phyloP scores from a whole-genome alignment of 2,888 invertebrate genomes.

The Scaeva pyrastri region DNA sequence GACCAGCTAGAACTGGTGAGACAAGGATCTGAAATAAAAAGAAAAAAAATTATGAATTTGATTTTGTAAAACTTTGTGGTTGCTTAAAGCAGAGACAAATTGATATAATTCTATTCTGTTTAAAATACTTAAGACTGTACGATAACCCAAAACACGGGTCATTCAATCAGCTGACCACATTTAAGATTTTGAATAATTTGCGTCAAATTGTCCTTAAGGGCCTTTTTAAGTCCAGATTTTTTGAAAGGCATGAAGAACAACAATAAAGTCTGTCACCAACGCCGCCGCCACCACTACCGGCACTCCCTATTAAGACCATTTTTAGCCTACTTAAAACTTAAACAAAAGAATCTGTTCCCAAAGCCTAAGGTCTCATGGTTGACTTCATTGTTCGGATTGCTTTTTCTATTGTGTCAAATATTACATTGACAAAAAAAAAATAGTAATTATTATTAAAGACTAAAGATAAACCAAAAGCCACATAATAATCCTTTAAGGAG shows the following conservation, averaged over 20 bases:
- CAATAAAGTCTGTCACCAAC: neutral
- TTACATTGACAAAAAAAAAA: constrained; percentile 42
- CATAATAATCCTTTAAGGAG: constrained; percentile 54
- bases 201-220: no score
- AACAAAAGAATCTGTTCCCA: constrained; percentile 9
- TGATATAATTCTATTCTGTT: no score
- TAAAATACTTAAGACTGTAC: no score
- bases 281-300: neutral
- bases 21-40: constrained; percentile 84
- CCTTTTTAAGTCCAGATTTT: no score
- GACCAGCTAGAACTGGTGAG: constrained; percentile 86
- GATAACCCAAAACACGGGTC: no score
- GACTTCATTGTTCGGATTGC: constrained; percentile 1
- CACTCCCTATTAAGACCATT: neutral
- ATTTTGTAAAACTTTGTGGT: no score
- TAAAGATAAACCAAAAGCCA: constrained; percentile 11
- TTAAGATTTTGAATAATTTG: no score
- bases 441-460: constrained; percentile 40
- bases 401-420: constrained; percentile 21
- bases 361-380: constrained; percentile 16
- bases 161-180: no score
- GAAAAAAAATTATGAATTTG: neutral
- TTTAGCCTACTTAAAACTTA: constrained; percentile 28
- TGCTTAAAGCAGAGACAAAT: no score
- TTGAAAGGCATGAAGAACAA: neutral